Conservation (phyloP, 2,113 vertebrate species). For the Clarias batrachus region DNA sequence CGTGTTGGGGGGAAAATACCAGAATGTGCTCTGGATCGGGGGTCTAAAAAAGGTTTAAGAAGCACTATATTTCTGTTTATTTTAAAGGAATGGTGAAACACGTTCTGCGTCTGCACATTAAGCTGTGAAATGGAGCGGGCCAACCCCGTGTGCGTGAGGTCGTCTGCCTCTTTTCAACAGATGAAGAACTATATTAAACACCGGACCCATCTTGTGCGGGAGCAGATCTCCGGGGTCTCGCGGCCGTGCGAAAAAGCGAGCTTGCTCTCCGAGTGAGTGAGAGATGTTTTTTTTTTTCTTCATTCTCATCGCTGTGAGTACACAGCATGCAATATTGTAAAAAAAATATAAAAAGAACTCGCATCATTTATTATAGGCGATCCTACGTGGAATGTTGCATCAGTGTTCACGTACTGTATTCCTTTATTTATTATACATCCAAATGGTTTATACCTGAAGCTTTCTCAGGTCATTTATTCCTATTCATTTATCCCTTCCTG, state of each 20-base stretch:
- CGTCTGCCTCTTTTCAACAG: conserved; percentile 19
- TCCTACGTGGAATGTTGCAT: too few species aligned
- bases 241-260: neutral
- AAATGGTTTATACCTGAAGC: neutral
- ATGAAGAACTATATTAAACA: conserved; percentile 29
- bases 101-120: conserved; percentile 27
- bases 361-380: conserved; percentile 23
- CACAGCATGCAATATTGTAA: conserved; percentile 1
- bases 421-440: neutral
- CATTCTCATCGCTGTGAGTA: neutral
- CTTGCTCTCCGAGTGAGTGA: neutral
- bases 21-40: neutral
- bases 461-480: neutral
- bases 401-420: too few species aligned
- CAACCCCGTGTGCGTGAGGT: neutral
- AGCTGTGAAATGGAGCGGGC: conserved; percentile 9
- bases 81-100: conserved; percentile 7
- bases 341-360: conserved; percentile 6
- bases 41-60: neutral
- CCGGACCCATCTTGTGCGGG: neutral
- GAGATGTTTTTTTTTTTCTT: conserved; percentile 1
- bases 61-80: neutral
- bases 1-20: neutral
- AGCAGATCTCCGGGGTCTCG: conserved; percentile 23
- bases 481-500: neutral